Percentiles rank a stretch among this genome's conserved stretches.
Evolutionary conservation across 2,888 invertebrate species (phyloP).

Genomic region (Cantharis lateralis): DNA sequence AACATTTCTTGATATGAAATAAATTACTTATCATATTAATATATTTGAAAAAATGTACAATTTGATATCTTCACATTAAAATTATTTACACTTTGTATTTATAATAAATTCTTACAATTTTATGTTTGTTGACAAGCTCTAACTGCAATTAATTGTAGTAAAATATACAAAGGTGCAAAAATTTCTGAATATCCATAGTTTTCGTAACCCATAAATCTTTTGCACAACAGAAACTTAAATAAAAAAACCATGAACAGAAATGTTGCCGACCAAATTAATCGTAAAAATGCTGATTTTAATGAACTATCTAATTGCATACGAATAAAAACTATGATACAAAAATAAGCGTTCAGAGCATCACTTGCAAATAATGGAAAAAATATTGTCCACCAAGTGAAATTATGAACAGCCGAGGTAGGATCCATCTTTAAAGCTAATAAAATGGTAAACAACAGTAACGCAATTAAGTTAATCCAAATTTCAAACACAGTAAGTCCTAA

Average conservation of each 20-base stretch:
- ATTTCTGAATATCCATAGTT: constrained; percentile 89
- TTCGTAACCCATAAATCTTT: constrained; percentile 81
- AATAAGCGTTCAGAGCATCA: constrained; percentile 92
- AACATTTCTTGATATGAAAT: too few species aligned
- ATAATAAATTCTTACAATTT: background rate
- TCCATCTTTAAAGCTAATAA: constrained; percentile 81
- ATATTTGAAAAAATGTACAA: background rate
- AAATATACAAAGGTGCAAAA: constrained; percentile 87
- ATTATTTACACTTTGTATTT: background rate
- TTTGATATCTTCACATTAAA: background rate
- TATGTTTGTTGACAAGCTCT: constrained; percentile 80
- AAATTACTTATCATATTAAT: too few species aligned
- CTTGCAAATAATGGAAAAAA: constrained; percentile 91
- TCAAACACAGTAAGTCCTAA: constrained; percentile 94
- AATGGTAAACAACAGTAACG: constrained; percentile 82
- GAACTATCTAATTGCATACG: constrained; percentile 83
- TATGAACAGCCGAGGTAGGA: constrained; percentile 56
- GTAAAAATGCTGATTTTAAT: constrained; percentile 76
- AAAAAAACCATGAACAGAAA: constrained; percentile 84
- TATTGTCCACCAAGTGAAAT: constrained; percentile 82
- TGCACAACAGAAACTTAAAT: constrained; percentile 89
- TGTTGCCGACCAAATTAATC: constrained; percentile 83
- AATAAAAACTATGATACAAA: constrained; percentile 93
- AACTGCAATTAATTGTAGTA: constrained; percentile 87
- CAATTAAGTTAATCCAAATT: constrained; percentile 87